Evolutionary conservation across 2,888 invertebrate genomes (phyloP).

Genomic region (Lobophora halterata): DNA sequence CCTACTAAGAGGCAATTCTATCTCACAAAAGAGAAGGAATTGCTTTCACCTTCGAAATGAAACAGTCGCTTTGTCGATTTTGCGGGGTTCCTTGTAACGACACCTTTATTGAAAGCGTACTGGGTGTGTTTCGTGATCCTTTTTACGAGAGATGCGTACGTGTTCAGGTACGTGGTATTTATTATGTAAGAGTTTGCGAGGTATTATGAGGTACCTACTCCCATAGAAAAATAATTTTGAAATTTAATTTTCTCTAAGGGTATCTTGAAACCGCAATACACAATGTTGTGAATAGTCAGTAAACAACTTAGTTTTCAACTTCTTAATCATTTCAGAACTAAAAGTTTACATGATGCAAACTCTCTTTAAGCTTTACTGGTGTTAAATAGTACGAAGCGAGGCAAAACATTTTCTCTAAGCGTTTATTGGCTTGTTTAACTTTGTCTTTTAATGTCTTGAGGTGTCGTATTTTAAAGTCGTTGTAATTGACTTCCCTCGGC

Average conservation of each 20-base stretch:
- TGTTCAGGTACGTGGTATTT: constrained; percentile 38
- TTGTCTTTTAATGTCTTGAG: constrained; percentile 49
- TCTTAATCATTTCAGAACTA: constrained; percentile 30
- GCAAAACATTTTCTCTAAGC: constrained; percentile 40
- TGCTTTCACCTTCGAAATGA: constrained; percentile 68
- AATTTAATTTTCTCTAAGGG: constrained; percentile 13
- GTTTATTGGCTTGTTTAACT: constrained; percentile 53
- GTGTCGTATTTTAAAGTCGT: constrained; percentile 53
- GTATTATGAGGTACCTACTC: constrained; percentile 25
- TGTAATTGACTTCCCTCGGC: constrained; percentile 51
- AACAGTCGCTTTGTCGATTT: constrained; percentile 70
- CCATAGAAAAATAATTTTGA: constrained; percentile 17
- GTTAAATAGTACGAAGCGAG: constrained; percentile 45
- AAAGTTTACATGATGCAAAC: constrained; percentile 40
- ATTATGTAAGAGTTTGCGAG: constrained; percentile 33
- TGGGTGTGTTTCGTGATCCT: constrained; percentile 50
- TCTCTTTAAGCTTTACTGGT: constrained; percentile 40
- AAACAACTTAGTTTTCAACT: constrained; percentile 22
- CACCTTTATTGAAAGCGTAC: constrained; percentile 65
- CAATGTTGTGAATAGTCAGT: constrained; percentile 9
- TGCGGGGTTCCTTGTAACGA: constrained; percentile 59
- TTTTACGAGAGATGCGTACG: constrained; percentile 46
- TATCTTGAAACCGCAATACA: constrained; percentile 19
- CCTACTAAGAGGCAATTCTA: constrained; percentile 66
- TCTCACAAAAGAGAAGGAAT: constrained; percentile 66